Evolutionary conservation across 1,140 invertebrate species (phyloP), one percentile per base, ranked within the genome.

Genomic region (Drosophila ficusphila): DNA sequence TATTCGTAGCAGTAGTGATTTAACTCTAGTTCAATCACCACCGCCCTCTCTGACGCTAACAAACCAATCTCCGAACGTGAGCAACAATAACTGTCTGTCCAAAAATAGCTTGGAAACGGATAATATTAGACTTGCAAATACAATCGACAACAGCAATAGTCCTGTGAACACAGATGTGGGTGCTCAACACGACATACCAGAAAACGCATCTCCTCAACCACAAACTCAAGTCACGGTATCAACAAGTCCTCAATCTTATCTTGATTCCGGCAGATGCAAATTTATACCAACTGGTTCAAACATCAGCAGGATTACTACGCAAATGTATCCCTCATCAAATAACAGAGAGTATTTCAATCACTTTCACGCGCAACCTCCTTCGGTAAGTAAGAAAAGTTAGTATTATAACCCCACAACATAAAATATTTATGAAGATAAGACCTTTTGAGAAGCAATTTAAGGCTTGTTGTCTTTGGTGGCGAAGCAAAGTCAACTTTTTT

Each of bases 311-410:
- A 72, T 91, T 44, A 41, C 85, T 29, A 58, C 78, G 2, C 86
- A 88, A 75, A 82, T 88, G 56, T 90, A 90, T 75, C 67, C 90
- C 0, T 29, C 76, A 12, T 36, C 90, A 3, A 89, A 77, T 51
- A 70, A 89, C 21, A 72, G 91, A 14, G 91, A 91, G 21, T 91
- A 97, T 91, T 97, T 97, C 92, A 96, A 97, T 92, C 97, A 97
- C 92, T 97, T 97, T 92, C 97, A 98, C 91, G 94, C 95, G 61
- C 97, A 98, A 92, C 94, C 96, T 5, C 76, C 96, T 91, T 97
- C 98, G 94, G 97, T 98, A 92, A 93, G 92, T 76, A 38, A 2
- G 5, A 29, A 8, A 3, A 9, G 6, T 31, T 16, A 4, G 0
- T 11, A 27, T 6, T 9, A 33, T 44, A n/a, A n/a, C n/a, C n/a